These are phyloP conservation scores for Pyrrhosoma nymphula DNA, from an alignment of 2,888 invertebrate species.

Conservation along the genomic window DNA sequence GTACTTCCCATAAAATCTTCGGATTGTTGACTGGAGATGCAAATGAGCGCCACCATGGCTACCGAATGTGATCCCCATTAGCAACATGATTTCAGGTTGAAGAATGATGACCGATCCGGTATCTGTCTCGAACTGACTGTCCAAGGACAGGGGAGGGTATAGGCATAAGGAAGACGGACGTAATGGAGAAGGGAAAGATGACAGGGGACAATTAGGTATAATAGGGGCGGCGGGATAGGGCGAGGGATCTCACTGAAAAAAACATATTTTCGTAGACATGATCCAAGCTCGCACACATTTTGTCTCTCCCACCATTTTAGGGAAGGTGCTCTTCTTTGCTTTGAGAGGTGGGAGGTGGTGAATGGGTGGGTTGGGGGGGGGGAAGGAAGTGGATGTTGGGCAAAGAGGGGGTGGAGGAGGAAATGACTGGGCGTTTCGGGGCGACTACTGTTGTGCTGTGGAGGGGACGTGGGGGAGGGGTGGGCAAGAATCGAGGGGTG, in stretches of 20 bases:
- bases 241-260: neutral
- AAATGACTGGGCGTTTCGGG: conserved; percentile 30
- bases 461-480: neutral
- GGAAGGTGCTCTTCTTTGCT: neutral
- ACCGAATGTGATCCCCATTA: no score
- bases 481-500: neutral
- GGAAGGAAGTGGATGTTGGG: neutral
- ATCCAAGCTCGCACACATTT: neutral
- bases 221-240: neutral
- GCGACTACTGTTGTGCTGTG: no score
- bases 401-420: neutral
- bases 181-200: neutral
- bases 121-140: no score
- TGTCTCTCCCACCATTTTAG: neutral
- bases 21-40: no score
- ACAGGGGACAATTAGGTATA: conserved; percentile 30
- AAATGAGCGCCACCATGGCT: no score
- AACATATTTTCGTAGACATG: neutral
- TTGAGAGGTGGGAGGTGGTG: no score
- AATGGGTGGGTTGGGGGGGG: neutral
- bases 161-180: no score
- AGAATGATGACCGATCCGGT: no score
- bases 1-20: no score
- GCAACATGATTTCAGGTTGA: no score
- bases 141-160: neutral